phyloP scores from a whole-genome alignment of 2,888 invertebrate genomes.

The Apodemia zela region DNA sequence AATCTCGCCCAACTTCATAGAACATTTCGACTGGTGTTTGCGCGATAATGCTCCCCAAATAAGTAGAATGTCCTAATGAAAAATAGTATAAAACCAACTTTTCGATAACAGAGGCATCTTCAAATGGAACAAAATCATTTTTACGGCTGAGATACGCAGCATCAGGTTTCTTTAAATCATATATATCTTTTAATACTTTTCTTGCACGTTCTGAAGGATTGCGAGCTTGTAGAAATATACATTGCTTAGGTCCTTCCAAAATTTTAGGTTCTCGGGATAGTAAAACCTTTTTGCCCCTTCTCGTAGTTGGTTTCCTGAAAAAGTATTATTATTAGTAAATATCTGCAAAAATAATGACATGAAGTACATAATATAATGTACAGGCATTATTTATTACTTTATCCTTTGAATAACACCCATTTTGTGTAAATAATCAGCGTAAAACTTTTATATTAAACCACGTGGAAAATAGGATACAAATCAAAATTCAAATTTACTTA shows the following conservation, averaged over 20 bases:
- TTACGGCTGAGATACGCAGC: conserved; percentile 87
- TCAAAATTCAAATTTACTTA: no score
- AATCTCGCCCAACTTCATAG: no score
- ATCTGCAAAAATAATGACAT: background rate
- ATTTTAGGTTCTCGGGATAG: conserved; percentile 91
- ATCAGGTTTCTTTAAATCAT: conserved; percentile 92
- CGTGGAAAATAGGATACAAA: background rate
- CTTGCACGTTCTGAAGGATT: conserved; percentile 86
- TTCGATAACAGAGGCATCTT: conserved; percentile 91
- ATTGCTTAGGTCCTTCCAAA: conserved; percentile 91
- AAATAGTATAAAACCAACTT: conserved; percentile 64
- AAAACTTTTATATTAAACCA: background rate
- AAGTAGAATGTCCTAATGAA: no score
- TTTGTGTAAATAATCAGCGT: conserved; percentile 1
- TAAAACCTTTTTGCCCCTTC: conserved; percentile 91
- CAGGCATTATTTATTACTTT: conserved; percentile 26
- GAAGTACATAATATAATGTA: background rate
- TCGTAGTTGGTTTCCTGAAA: conserved; percentile 92
- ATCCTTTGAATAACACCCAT: conserved; percentile 37
- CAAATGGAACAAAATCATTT: conserved; percentile 95
- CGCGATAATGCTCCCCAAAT: no score
- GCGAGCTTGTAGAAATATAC: conserved; percentile 91
- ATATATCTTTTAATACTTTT: conserved; percentile 91
- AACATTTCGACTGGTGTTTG: no score
- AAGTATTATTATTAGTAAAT: conserved; percentile 19